These are phyloP conservation scores for Neopipo cinnamomea DNA, from an alignment of 2,113 vertebrate species.

Conservation along the genomic window DNA sequence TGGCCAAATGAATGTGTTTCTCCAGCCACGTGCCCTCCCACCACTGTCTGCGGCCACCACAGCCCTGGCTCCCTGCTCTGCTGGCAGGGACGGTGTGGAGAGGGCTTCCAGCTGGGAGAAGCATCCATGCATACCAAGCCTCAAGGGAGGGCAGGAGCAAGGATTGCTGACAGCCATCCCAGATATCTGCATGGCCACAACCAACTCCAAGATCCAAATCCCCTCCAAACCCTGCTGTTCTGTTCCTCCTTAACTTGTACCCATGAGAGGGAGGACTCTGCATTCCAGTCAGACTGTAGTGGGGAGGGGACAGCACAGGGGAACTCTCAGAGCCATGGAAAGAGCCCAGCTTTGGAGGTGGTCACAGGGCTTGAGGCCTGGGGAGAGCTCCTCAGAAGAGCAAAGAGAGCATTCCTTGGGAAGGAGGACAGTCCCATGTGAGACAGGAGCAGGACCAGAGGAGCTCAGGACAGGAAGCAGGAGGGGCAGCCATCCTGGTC, in stretches of 20 bases:
- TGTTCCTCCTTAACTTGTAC: not conserved
- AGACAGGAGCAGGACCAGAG: not conserved
- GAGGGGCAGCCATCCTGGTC: not conserved
- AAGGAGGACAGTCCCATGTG: accelerated
- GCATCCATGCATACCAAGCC: not conserved
- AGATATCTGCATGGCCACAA: not conserved
- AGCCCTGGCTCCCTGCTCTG: not conserved
- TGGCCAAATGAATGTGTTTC: not conserved
- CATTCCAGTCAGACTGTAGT: accelerated
- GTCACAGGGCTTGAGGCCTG: not conserved
- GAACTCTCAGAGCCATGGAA: accelerated
- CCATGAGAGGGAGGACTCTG: accelerated
- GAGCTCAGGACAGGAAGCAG: not conserved
- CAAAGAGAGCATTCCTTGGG: not conserved
- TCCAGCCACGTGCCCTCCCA: not conserved
- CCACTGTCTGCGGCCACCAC: not conserved
- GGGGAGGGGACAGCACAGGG: not conserved
- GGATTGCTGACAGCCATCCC: not conserved
- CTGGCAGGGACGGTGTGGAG: not conserved
- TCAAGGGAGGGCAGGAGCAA: not conserved
- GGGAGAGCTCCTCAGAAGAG: not conserved
- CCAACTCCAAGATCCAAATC: not conserved
- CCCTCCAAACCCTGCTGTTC: not conserved
- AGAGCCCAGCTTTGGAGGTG: not conserved
- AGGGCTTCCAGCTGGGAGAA: not conserved